These are phyloP conservation scores for Scomber japonicus DNA, from an alignment of 2,113 vertebrate genomes.

Conservation along the genomic window DNA sequence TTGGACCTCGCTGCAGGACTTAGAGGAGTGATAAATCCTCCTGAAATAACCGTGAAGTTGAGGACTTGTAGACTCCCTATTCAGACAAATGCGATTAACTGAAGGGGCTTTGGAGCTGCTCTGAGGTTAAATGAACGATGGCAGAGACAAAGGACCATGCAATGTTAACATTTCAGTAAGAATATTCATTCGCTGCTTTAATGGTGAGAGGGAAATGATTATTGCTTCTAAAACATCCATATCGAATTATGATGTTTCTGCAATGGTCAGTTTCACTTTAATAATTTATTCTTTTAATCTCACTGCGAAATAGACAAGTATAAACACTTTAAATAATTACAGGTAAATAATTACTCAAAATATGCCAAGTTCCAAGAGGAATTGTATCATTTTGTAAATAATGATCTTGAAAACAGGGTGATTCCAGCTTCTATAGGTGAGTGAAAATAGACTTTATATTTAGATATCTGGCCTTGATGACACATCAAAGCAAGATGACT, in stretches of 20 bases:
- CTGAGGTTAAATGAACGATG: constrained; percentile 62
- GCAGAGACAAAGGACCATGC: constrained; percentile 37
- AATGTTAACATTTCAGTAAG: constrained; percentile 18
- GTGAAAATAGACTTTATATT: constrained; percentile 29
- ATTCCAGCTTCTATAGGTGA: neutral
- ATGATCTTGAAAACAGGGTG: neutral
- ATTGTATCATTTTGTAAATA: neutral
- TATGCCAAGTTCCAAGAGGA: neutral
- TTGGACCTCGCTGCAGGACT: constrained; percentile 44
- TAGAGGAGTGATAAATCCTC: constrained; percentile 74
- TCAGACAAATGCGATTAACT: constrained; percentile 85
- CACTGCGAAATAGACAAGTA: neutral
- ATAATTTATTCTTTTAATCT: neutral
- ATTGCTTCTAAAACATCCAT: neutral
- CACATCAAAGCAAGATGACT: neutral
- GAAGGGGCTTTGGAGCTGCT: constrained; percentile 73
- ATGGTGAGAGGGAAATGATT: neutral
- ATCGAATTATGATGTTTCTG: neutral
- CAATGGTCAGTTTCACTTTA: no score
- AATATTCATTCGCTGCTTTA: constrained; percentile 19
- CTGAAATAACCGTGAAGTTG: constrained; percentile 82
- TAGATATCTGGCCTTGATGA: constrained; percentile 30
- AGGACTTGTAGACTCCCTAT: constrained; percentile 72
- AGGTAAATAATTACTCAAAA: neutral
- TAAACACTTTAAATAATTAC: no score